Conservation (phyloP, 2,797 vertebrate genomes). For the Catostomus latipinnis region DNA sequence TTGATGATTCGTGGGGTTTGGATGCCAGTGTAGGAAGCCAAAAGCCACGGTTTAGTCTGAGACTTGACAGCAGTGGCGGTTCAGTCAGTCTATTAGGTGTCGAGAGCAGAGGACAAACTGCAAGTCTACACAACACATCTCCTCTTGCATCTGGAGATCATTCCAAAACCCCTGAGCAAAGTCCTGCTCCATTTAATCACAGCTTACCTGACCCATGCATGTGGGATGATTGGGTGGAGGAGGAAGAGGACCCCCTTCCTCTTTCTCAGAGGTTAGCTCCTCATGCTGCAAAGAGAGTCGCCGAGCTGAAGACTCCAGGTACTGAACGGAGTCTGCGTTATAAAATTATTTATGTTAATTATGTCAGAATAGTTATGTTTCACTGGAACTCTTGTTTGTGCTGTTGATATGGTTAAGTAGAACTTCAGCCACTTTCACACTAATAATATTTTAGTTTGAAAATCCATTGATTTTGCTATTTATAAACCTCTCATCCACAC, state of each 20-base stretch:
- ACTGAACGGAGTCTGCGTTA: not conserved
- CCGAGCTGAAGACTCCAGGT: constrained; percentile 82
- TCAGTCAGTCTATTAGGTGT: constrained; percentile 45
- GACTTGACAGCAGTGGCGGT: constrained; percentile 70
- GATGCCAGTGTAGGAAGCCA: constrained; percentile 55
- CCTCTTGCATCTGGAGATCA: not conserved
- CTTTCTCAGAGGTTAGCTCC: constrained; percentile 71
- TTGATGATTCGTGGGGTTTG: constrained; percentile 78
- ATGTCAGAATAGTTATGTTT: not conserved
- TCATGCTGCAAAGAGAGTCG: constrained; percentile 36
- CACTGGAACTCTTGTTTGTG: not conserved
- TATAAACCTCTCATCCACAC: too few relatives aligned
- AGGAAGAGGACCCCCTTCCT: constrained; percentile 70
- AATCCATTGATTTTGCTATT: too few relatives aligned
- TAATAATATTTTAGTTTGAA: too few relatives aligned
- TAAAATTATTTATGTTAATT: not conserved
- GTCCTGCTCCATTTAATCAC: constrained; percentile 46
- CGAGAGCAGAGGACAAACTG: not conserved
- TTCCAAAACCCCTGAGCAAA: constrained; percentile 34
- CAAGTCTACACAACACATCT: not conserved
- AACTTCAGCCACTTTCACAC: too few relatives aligned
- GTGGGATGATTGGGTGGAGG: constrained; percentile 84
- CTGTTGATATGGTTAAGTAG: not conserved
- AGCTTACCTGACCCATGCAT: constrained; percentile 79
- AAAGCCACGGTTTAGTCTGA: constrained; percentile 69